Percentiles rank a stretch among this genome's conserved stretches.
These are phyloP conservation scores for Sciaenops ocellatus DNA, from an alignment of 2,797 vertebrate species.

Conservation along the genomic window DNA sequence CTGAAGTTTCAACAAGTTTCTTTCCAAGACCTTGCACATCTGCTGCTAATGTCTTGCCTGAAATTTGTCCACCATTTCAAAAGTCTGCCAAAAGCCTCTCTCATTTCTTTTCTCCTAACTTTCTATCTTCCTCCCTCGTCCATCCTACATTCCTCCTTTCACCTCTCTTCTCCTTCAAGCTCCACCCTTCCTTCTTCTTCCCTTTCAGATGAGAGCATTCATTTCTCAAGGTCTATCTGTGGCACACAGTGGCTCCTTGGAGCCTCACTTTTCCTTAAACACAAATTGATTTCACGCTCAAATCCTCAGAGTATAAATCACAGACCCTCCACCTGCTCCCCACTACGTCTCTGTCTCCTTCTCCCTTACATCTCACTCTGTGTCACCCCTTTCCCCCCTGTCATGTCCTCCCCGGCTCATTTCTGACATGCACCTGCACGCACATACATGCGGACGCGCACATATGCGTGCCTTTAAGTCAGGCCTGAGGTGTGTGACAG, in stretches of 20 bases:
- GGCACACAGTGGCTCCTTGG: conserved; percentile 45
- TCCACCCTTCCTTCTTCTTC: conserved; percentile 27
- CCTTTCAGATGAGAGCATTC: conserved; percentile 52
- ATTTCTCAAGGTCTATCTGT: conserved; percentile 68
- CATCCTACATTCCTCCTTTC: conserved; percentile 1
- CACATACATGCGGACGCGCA: conserved; percentile 22
- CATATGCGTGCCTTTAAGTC: conserved; percentile 12
- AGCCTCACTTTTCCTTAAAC: conserved; percentile 65
- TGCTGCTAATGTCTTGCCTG: not conserved
- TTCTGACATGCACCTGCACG: conserved; percentile 26
- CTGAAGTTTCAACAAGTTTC: not conserved
- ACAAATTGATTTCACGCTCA: conserved; percentile 75
- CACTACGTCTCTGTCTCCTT: conserved; percentile 30
- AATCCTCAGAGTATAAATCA: conserved; percentile 64
- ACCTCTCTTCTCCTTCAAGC: conserved; percentile 43
- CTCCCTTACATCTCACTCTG: conserved; percentile 50
- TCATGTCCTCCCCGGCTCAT: conserved; percentile 2
- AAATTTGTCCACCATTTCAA: conserved; percentile 2
- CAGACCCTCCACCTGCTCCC: conserved; percentile 63
- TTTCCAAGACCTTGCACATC: not conserved
- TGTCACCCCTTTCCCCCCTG: not conserved
- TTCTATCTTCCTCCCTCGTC: conserved; percentile 15
- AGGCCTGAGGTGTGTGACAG: conserved; percentile 42
- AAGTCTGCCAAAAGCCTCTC: not conserved
- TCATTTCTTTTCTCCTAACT: not conserved